Base-by-base conservation (phyloP, 1,140 invertebrate genomes). In the Harpegnathos saltator region DNA sequence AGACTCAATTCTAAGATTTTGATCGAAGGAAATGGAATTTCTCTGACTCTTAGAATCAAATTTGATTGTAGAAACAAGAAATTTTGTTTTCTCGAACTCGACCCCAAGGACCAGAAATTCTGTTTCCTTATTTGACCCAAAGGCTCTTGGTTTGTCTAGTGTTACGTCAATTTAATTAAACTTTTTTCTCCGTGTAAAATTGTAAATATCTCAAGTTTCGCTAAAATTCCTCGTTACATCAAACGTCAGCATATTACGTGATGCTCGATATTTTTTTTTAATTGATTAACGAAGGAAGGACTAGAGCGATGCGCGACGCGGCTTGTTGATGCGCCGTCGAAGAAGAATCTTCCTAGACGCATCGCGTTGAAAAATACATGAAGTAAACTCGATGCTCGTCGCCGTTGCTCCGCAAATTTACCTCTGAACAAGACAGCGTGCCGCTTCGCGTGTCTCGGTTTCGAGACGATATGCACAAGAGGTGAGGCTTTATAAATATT, bases 401-500 rank as follows among this genome's bases (percentile, higher is more conserved):
- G 52, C n/a, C 29, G 72, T 66, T 82, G 44, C 81, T 83, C 52
- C 7, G 52, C 61, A 83, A 77, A 83, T 83, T 80, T 75, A 75
- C 50, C 52, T 62, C 26, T 33, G 29, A 44, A 74, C 80, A 62
- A 75, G 33, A 44, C 56, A 56, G 33, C 61, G 24, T 68, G 26
- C 38, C 38, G 63, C 74, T 77, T 33, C 63, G 22, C 50, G 29
- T 59, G 52, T 54, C 24, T 59, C 19, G 59, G 62, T 68, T 69
- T 83, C 61, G 56, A 83, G 61, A 80, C 44, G 73, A 50, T 65
- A 66, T 22, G 63, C 62, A 38, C 15, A 73, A 50, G 69, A 78
- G 73, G 82, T 65, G 81, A 77, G 63, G 61, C 65, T 83, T 78
- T 61, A 83, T 83, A 77, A 80, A 83, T 83, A 78, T 83, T 83